Percentiles rank a stretch among this genome's conserved stretches.
These are phyloP conservation scores for Cyanoderma ruficeps DNA, from an alignment of 2,113 vertebrate species.

Conservation along the genomic window DNA sequence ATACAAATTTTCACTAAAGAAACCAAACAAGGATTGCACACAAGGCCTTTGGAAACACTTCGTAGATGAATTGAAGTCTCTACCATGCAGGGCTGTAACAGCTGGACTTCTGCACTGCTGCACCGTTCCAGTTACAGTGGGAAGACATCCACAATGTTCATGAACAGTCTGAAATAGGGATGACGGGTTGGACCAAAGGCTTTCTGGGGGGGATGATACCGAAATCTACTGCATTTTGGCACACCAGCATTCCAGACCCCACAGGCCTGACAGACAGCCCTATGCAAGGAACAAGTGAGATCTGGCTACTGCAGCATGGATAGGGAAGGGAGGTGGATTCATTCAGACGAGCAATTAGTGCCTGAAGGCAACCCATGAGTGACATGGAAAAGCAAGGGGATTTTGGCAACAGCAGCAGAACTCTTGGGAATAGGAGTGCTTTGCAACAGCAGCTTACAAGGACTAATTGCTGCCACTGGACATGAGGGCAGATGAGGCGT, in stretches of 20 bases:
- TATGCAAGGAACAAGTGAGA: not conserved
- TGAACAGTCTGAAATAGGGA: not conserved
- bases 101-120: not conserved
- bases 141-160: not conserved
- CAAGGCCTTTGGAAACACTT: not conserved
- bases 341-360: not conserved
- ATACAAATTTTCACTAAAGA: not conserved
- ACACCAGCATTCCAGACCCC: not conserved
- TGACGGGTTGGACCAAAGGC: not conserved
- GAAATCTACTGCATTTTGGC: not conserved
- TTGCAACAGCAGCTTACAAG: slow-evolving; percentile 7
- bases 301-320: not conserved
- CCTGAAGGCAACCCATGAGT: not conserved
- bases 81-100: not conserved
- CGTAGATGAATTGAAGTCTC: not conserved
- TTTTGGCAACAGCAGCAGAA: not conserved
- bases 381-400: not conserved
- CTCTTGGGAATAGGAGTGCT: not conserved
- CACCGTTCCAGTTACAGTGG: not conserved
- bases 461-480: not conserved
- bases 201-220: not conserved
- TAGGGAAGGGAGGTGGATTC: not conserved
- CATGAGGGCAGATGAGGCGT: not conserved
- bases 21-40: not conserved
- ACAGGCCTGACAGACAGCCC: not conserved